Evolutionary conservation across 2,797 vertebrate genomes (phyloP).

Genomic region (Anguilla anguilla): DNA sequence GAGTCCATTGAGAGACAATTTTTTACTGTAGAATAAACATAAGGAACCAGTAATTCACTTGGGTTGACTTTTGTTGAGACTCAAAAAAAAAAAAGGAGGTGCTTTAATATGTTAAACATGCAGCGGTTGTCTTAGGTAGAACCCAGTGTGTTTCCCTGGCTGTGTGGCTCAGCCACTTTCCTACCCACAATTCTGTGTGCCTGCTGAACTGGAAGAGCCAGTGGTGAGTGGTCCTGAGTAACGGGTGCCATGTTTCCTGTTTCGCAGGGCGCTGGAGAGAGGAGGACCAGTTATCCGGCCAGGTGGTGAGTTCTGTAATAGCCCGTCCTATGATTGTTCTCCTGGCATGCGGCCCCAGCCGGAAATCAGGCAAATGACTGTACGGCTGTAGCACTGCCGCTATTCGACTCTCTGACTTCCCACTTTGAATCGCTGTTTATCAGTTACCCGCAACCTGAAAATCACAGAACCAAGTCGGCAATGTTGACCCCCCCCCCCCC

Average conservation of each 20-base stretch:
- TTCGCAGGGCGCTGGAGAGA: constrained; percentile 70
- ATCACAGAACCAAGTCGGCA: not conserved
- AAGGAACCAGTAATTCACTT: not conserved
- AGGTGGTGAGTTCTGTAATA: constrained; percentile 61
- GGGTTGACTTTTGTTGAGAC: not conserved
- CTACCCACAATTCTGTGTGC: not conserved
- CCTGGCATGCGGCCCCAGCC: constrained; percentile 46
- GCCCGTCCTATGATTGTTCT: constrained; percentile 55
- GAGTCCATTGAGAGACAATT: not conserved
- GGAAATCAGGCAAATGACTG: constrained; percentile 51
- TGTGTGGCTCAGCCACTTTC: not conserved
- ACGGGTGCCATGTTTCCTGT: constrained; percentile 52
- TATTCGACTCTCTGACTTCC: constrained; percentile 36
- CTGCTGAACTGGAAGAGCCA: not conserved
- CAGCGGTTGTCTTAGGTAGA: not conserved
- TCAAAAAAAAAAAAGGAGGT: not conserved
- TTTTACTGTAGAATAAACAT: not conserved
- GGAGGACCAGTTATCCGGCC: constrained; percentile 74
- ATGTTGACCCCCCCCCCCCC: too few relatives aligned
- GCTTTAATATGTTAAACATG: not conserved
- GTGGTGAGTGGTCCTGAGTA: constrained; percentile 13
- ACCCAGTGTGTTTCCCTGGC: not conserved
- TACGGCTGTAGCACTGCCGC: constrained; percentile 51
- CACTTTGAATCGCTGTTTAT: constrained; percentile 34
- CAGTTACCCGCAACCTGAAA: constrained; percentile 39